A percentile compares a stretch with the other conserved stretches of the same genome.
Conservation (phyloP, 2,888 invertebrate species). For the Laspeyria flexula region DNA sequence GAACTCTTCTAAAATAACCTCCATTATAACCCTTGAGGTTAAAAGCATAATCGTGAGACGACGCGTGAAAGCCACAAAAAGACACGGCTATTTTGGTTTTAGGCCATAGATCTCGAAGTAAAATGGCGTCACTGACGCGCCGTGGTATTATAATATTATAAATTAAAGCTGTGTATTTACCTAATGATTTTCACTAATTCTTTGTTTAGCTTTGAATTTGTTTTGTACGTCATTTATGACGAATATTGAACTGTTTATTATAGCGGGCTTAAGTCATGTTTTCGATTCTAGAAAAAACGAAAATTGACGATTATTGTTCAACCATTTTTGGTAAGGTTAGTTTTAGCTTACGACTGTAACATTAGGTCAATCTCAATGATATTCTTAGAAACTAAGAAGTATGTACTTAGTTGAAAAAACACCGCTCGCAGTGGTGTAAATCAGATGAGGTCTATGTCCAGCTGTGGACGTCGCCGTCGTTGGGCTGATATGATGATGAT, state of each 20-base stretch:
- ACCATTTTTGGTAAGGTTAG: too few species aligned
- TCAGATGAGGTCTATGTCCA: too few species aligned
- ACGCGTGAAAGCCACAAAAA: slow-evolving; percentile 1
- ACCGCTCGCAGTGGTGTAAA: too few species aligned
- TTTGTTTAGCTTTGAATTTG: slow-evolving; percentile 7
- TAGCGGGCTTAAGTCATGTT: neutral
- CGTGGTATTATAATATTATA: slow-evolving; percentile 26
- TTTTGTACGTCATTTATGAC: neutral
- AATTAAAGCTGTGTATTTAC: slow-evolving; percentile 24
- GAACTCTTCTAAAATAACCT: too few species aligned
- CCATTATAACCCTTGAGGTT: neutral
- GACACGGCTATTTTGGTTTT: slow-evolving; percentile 8
- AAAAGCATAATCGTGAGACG: neutral
- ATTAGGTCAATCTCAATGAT: too few species aligned
- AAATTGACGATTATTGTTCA: too few species aligned
- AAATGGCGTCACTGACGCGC: slow-evolving; percentile 28
- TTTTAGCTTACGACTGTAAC: too few species aligned
- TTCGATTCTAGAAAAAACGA: too few species aligned
- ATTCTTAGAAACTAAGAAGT: too few species aligned
- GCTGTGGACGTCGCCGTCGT: too few species aligned
- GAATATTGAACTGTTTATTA: slow-evolving; percentile 3
- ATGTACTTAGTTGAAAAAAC: too few species aligned
- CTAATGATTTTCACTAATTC: slow-evolving; percentile 22
- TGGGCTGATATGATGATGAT: too few species aligned
- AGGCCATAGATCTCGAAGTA: slow-evolving; percentile 15